These are phyloP conservation scores for Falco punctatus DNA, from an alignment of 2,113 vertebrate species.

Conservation along the genomic window DNA sequence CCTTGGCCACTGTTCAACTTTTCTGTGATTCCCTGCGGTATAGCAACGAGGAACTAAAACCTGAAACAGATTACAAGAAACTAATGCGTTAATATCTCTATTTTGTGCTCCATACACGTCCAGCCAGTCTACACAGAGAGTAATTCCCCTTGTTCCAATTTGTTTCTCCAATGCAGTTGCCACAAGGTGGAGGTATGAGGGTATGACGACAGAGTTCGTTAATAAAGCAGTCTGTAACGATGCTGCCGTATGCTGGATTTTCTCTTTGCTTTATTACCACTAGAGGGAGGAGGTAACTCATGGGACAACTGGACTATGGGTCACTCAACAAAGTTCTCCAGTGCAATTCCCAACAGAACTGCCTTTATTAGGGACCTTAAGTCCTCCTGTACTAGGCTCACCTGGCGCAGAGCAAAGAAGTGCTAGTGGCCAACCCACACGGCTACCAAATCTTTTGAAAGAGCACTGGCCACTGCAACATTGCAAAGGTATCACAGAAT, in stretches of 20 bases:
- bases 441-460: not conserved
- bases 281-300: not conserved
- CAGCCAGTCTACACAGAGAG: not conserved
- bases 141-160: not conserved
- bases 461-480: accelerated
- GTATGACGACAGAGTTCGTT: not conserved
- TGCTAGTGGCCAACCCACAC: not conserved
- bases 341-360: accelerated
- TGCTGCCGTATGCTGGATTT: not conserved
- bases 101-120: not conserved
- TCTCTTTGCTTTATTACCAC: not conserved
- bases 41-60: not conserved
- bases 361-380: not conserved
- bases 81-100: not conserved
- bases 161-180: not conserved
- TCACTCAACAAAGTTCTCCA: not conserved
- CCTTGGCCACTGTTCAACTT: not conserved
- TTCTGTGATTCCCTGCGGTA: not conserved
- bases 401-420: not conserved
- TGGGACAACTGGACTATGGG: accelerated
- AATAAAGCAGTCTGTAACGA: not conserved
- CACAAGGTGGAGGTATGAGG: not conserved
- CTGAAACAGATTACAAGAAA: not conserved
- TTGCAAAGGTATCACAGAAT: not conserved
- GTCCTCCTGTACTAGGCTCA: not conserved